phyloP scores from a whole-genome alignment of 2,797 vertebrate species.

The Sphenopsis melanotis region DNA sequence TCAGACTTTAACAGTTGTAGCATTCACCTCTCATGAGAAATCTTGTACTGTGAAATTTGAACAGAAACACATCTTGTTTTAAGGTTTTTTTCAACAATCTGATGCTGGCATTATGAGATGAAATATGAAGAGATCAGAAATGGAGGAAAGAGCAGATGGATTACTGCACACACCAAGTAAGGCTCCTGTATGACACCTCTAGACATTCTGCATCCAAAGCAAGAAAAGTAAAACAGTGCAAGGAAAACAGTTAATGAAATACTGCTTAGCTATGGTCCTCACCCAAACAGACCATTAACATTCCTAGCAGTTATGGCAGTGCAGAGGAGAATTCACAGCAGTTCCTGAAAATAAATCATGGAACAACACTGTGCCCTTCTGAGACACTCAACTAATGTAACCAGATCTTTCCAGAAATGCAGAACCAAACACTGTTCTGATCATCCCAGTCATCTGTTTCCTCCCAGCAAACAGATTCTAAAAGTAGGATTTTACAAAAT shows the following conservation, averaged over 20 bases:
- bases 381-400: background rate
- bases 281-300: background rate
- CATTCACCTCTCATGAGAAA: background rate
- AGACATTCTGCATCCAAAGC: background rate
- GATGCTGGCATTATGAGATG: background rate
- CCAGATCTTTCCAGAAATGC: background rate
- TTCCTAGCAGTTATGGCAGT: background rate
- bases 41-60: background rate
- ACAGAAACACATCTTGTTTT: background rate
- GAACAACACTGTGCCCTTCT: background rate
- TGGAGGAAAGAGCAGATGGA: background rate
- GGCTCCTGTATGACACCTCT: background rate
- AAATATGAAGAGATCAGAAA: background rate
- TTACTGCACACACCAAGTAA: background rate
- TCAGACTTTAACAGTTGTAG: background rate
- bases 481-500: background rate
- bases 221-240: background rate
- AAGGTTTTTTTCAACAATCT: background rate
- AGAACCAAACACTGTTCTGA: background rate
- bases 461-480: background rate
- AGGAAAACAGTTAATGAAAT: background rate
- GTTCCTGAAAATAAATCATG: background rate
- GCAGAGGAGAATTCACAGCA: background rate
- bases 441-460: background rate
- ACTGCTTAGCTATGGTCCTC: background rate